Conservation (phyloP, 2,888 invertebrate species). For the Lasioglossum calceatum region DNA sequence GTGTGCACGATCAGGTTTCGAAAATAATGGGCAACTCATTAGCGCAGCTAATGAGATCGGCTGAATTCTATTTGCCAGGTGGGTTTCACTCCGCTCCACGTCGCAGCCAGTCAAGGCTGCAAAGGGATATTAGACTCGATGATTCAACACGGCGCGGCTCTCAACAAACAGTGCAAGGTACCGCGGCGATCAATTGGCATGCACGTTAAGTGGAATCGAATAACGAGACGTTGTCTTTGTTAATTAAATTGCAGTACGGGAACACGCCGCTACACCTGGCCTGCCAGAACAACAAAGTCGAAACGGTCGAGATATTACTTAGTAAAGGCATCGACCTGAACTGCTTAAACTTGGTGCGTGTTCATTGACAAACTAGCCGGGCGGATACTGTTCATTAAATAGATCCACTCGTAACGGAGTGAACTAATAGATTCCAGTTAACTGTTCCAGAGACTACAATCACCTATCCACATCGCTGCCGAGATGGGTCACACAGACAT, state of each 20-base stretch:
- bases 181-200: not conserved
- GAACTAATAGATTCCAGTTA: slow-evolving; percentile 4
- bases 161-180: slow-evolving; percentile 90
- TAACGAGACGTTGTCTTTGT: slow-evolving; percentile 14
- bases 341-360: slow-evolving; percentile 88
- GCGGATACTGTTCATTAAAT: not conserved
- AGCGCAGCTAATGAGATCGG: not conserved
- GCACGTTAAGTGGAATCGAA: slow-evolving; percentile 16
- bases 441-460: slow-evolving; percentile 87
- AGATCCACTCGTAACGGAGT: not conserved
- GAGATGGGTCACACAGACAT: slow-evolving; percentile 89
- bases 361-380: not conserved
- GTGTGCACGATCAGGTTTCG: not conserved
- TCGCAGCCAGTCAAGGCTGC: slow-evolving; percentile 90
- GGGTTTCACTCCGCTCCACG: slow-evolving; percentile 89
- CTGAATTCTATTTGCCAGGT: slow-evolving; percentile 85
- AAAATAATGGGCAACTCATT: not conserved
- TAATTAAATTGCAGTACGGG: slow-evolving; percentile 85
- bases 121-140: slow-evolving; percentile 89
- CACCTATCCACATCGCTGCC: slow-evolving; percentile 92
- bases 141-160: slow-evolving; percentile 87
- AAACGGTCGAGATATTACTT: slow-evolving; percentile 89
- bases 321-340: slow-evolving; percentile 90
- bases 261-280: slow-evolving; percentile 91
- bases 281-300: slow-evolving; percentile 89